Base-by-base conservation (phyloP, 2,797 vertebrate species). In the Xenentodon cancila region DNA sequence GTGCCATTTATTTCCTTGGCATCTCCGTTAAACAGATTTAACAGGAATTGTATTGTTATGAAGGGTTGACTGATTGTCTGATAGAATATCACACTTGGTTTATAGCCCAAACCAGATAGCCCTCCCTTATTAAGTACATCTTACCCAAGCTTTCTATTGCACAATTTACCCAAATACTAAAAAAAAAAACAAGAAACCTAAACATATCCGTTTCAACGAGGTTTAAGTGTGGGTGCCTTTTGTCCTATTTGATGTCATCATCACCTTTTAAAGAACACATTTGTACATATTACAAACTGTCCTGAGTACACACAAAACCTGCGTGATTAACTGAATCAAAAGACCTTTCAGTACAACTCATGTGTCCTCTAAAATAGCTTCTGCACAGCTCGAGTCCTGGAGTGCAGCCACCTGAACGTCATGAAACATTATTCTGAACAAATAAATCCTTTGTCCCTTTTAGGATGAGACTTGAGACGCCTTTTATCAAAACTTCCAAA, bases 311-410 rank as follows among this genome's bases (percentile, higher is more conserved):
- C 25, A 25, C 25, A 25, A 25, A 74, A 56, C 51, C 48, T 64
- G 21, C 69, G 64, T 55, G 64, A 72, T 59, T 7, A 65, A 37
- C 56, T 61, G 52, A 68, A 61, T 61, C 34, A 59, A 30, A 71
- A 65, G 17, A 37, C 9, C 40, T 68, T 34, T 53, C 48, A 47
- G 9, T 37, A 53, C 17, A 56, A 53, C 50, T 57, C 56, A 5
- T 42, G 9, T 54, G 15, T 13, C 42, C 5, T n/a, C 9, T 43
- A 53, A 25, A 25, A 25, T 25, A 25, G 25, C 25, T 44, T 30
- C 5, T 15, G 42, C 21, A 67, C 19, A 5, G 25, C 25, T 25
- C 3, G 34, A 55, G 74, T 56, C 17, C 51, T 51, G 18, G 25
- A 46, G 40, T 71, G 5, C 21, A 25, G 22, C 8, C 17, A 53